Evolutionary conservation across 2,797 vertebrate genomes (phyloP).

Genomic region (Paedocypris micromegethes): DNA sequence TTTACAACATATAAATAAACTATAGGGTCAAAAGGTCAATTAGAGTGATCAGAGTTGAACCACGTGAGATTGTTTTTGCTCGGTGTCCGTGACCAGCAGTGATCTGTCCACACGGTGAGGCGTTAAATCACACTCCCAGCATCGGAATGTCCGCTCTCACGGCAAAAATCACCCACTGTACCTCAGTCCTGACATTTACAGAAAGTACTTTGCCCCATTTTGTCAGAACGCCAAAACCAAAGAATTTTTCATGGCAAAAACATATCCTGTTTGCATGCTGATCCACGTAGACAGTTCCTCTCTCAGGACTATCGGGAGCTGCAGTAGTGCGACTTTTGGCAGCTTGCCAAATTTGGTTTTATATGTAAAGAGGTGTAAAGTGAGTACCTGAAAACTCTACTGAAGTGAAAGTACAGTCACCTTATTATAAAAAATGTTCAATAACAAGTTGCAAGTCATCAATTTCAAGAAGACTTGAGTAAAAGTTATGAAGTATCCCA

Average conservation of each 20-base stretch:
- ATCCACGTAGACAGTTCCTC: neutral
- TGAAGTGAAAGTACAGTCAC: too few species aligned
- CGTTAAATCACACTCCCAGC: conserved; percentile 37
- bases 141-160: conserved; percentile 46
- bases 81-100: conserved; percentile 46
- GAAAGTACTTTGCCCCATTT: conserved; percentile 30
- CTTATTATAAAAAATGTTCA: too few species aligned
- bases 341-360: too few species aligned
- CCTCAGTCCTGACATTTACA: conserved; percentile 43
- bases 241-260: conserved; percentile 47
- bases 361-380: too few species aligned
- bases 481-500: too few species aligned
- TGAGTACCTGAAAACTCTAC: too few species aligned
- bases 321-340: too few species aligned
- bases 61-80: conserved; percentile 36
- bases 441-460: too few species aligned
- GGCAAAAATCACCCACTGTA: conserved; percentile 39
- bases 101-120: conserved; percentile 46
- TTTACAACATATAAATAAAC: too few species aligned
- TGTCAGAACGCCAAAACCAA: conserved; percentile 32
- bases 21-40: conserved; percentile 11
- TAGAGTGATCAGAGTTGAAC: conserved; percentile 9
- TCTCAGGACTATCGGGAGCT: neutral
- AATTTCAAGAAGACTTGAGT: too few species aligned
- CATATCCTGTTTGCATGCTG: conserved; percentile 39